Evolutionary conservation across 2,888 invertebrate species (phyloP).

Genomic region (Hipparchia semele): DNA sequence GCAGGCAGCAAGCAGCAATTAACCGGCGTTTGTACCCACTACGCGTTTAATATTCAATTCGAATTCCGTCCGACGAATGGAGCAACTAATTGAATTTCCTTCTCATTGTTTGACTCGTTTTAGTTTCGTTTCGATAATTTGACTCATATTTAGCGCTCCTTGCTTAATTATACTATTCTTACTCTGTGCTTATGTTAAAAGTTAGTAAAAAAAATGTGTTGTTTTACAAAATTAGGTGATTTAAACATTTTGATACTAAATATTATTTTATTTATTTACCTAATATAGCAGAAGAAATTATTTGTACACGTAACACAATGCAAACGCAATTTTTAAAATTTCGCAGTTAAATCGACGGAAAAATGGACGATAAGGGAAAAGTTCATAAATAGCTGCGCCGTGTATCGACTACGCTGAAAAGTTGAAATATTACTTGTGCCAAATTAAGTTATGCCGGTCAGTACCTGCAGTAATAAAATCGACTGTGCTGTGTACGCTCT

Average conservation of each 20-base stretch:
- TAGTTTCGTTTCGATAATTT: not conserved
- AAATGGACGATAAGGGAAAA: conserved; percentile 10
- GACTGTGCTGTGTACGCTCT: conserved; percentile 9
- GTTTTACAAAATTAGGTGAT: no score
- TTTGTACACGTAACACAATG: not conserved
- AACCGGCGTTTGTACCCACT: conserved; percentile 1
- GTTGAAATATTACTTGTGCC: conserved; percentile 20
- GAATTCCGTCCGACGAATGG: not conserved
- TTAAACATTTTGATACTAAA: not conserved
- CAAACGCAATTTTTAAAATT: not conserved
- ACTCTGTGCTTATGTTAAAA: no score
- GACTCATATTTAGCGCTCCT: not conserved
- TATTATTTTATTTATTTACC: not conserved
- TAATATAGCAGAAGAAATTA: not conserved
- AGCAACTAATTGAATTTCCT: conserved; percentile 8
- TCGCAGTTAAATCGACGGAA: conserved; percentile 2
- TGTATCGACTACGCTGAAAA: conserved; percentile 2
- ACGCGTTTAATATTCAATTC: conserved; percentile 6
- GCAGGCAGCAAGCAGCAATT: not conserved
- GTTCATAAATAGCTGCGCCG: not conserved
- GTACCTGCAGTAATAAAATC: conserved; percentile 21
- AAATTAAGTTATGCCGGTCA: conserved; percentile 15
- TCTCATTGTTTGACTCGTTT: not conserved
- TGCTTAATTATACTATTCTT: not conserved
- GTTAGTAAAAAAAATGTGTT: no score